phyloP scores from a whole-genome alignment of 2,797 vertebrate genomes.

The Rhincodon typus region DNA sequence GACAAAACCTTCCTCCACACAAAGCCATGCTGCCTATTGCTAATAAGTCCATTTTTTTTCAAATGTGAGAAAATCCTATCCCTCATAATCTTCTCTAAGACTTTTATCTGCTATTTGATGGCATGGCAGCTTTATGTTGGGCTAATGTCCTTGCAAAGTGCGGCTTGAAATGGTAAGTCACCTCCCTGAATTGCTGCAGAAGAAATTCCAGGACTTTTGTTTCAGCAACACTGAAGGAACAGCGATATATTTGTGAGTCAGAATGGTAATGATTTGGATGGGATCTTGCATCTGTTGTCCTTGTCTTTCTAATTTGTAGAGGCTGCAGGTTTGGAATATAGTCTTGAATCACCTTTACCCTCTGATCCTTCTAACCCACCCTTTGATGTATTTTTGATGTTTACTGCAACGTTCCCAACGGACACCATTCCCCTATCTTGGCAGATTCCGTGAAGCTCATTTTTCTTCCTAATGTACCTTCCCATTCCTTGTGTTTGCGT shows the following conservation, averaged over 20 bases:
- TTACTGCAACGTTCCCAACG: not conserved
- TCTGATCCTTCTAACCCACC: not conserved
- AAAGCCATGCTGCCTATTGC: too few species aligned
- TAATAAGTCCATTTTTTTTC: too few species aligned
- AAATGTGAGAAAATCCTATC: too few species aligned
- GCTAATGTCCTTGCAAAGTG: not conserved
- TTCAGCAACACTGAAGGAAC: not conserved
- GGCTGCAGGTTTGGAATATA: not conserved
- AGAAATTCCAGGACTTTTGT: not conserved
- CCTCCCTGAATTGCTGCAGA: not conserved
- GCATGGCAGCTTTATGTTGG: not conserved
- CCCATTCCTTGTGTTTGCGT: not conserved
- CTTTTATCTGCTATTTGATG: not conserved
- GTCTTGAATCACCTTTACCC: not conserved
- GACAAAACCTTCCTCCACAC: too few species aligned
- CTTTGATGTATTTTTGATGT: not conserved
- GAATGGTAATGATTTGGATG: not conserved
- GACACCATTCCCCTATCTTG: not conserved
- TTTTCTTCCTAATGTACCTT: not conserved
- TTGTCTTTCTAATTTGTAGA: not conserved
- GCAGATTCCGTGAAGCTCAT: not conserved
- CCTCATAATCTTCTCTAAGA: too few species aligned
- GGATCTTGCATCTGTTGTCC: not conserved
- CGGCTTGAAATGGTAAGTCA: not conserved
- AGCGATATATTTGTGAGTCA: not conserved